Evolutionary conservation across 37 sponge, comb jelly and placozoan species (phyloP), one percentile per base, ranked within the genome.

Genomic region (Beroe ovata): DNA sequence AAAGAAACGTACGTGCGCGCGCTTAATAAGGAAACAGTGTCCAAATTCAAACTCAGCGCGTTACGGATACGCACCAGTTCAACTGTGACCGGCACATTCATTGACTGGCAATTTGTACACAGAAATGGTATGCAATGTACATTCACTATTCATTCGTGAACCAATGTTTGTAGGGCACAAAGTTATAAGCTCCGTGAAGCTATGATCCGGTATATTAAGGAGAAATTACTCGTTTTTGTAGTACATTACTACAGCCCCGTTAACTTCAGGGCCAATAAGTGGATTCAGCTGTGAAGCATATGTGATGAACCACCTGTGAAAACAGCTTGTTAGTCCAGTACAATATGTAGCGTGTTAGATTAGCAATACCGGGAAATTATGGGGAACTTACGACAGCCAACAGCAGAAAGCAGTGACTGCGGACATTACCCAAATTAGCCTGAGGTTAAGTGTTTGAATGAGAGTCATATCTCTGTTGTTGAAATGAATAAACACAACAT

Each of bases 401-500:
- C 84, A 77, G 41, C 84, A 77, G 84, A 77, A 77, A 23, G 84
- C 84, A 40, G 28, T 77, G 23, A 77, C 54, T 22, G 33, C 16
- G 25, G 84, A 77, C 47, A 77, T 38, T 8, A 77, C 84, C 84
- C 84, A 77, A 22, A 77, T 77, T 40, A 77, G 84, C 84, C 84
- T 77, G 84, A 77, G 25, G 23, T 1, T 42, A 35, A 69, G 32
- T 14, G 26, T 26, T 61, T n/a, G n/a, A n/a, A n/a, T n/a, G n/a
- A n/a, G n/a, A n/a, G n/a, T n/a, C n/a, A n/a, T n/a, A n/a, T n/a
- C n/a, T n/a, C n/a, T n/a, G n/a, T n/a, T n/a, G n/a, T n/a, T n/a
- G n/a, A n/a, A n/a, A n/a, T n/a, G n/a, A n/a, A n/a, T n/a, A 47
- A 47, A 47, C 54, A 47, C 54, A 47, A 47, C 6, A 47, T 16